Percentiles rank a stretch among this genome's conserved stretches.
These are phyloP conservation scores for Fistularia tabacaria DNA, from an alignment of 2,797 vertebrate genomes.

Conservation along the genomic window DNA sequence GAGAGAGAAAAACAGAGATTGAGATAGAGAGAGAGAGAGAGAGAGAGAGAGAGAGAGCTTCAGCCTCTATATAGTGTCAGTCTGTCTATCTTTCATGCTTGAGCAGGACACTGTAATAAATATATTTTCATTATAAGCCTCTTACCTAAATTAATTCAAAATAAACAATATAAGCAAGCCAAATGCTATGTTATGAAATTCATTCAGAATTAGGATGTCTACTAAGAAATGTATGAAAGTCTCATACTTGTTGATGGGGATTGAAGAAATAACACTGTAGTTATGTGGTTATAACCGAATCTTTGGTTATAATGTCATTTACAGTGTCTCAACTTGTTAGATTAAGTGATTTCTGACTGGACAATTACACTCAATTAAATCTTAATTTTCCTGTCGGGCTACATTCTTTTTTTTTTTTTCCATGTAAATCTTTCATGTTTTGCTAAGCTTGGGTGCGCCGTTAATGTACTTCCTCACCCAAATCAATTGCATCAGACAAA, in stretches of 20 bases:
- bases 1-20: neutral
- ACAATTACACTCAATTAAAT: slow-evolving; percentile 60
- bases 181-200: too few relatives aligned
- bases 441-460: slow-evolving; percentile 22
- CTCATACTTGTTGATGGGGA: too few relatives aligned
- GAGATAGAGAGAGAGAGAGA: too few relatives aligned
- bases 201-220: too few relatives aligned
- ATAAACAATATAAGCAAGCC: too few relatives aligned
- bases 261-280: too few relatives aligned
- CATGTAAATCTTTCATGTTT: slow-evolving; percentile 46
- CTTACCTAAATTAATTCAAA: too few relatives aligned
- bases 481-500: slow-evolving; percentile 58
- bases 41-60: neutral
- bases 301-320: too few relatives aligned
- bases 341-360: slow-evolving; percentile 41
- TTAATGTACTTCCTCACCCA: slow-evolving; percentile 38
- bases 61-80: neutral
- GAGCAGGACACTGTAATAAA: too few relatives aligned
- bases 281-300: too few relatives aligned
- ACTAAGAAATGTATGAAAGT: too few relatives aligned
- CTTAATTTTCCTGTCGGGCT: slow-evolving; percentile 43
- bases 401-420: slow-evolving; percentile 20
- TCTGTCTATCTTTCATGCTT: neutral
- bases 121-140: too few relatives aligned
- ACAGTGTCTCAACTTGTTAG: slow-evolving; percentile 1